Conservation (phyloP, 2,113 vertebrate genomes). For the Platysternon megacephalum region DNA sequence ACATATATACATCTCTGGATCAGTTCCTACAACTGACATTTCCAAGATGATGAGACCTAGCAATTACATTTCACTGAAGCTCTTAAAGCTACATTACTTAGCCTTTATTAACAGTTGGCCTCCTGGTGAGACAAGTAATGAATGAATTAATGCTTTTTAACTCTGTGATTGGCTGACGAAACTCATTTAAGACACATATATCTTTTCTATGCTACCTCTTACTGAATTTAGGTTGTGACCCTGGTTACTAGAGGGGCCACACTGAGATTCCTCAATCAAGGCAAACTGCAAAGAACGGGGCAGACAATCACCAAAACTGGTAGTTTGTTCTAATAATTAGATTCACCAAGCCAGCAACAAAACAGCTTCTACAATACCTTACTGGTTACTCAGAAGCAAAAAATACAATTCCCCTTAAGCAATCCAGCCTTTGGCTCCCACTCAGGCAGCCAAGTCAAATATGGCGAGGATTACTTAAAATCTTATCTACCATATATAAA, state of each 20-base stretch:
- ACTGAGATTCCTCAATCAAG: neutral
- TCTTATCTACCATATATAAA: no score
- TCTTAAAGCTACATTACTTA: neutral
- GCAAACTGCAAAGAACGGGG: no score
- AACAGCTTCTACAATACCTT: no score
- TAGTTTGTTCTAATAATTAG: no score
- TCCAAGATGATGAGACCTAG: neutral
- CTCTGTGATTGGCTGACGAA: slow-evolving; percentile 18
- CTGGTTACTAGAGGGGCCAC: neutral
- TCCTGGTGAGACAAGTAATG: slow-evolving; percentile 10
- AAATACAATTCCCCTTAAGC: no score
- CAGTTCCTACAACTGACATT: neutral
- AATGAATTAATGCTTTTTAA: slow-evolving; percentile 27
- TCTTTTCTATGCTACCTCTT: neutral
- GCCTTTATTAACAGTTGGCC: slow-evolving; percentile 28
- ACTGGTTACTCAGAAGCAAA: no score
- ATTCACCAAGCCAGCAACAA: no score
- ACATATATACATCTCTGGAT: neutral
- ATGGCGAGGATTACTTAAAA: no score
- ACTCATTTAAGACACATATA: neutral
- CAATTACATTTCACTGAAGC: neutral
- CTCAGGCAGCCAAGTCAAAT: no score
- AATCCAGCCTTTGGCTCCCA: no score
- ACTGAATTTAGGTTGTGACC: neutral
- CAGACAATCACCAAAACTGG: no score